Base-by-base conservation (phyloP, 2,113 vertebrate species). In the Cricetomys ansorgei region DNA sequence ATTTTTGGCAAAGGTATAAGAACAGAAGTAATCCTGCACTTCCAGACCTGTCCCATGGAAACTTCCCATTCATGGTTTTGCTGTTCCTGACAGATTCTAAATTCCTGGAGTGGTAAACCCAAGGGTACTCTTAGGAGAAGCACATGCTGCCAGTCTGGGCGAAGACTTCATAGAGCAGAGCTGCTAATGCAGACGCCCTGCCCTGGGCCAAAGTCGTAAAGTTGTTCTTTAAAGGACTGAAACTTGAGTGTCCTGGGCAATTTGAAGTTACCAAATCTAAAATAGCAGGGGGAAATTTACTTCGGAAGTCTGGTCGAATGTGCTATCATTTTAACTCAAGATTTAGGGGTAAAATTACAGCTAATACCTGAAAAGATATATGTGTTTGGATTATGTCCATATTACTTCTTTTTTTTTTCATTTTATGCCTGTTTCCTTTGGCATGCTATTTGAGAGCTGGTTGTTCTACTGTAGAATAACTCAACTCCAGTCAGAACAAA, bases 21-120 rank as follows among this genome's bases (percentile, higher is more conserved):
- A 95, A 9, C 76, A 94, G 62, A 95, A 91, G 43, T 91, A 79
- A 88, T 45, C 37, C 40, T 37, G 15, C 7, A 67, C 45, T 83
- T 65, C 21, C 76, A 65, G 64, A 70, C 27, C 55, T 86, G 9
- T 3, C 62, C 75, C 55, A 43, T 65, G 27, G 34, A 84, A 64
- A n/a, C 37, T 27, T 50, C 34, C 6, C 45, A 3, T 15, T 53
- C 34, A 29, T 57, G 16, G 57, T 70, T 75, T 57, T 48, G 27
- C 50, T 85, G 13, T 70, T 50, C 59, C 31, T 72, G 17, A 73
- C 37, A 8, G 31, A 53, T 65, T 65, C 73, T 65, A 50, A 81
- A 65, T 19, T 25, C 64, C n/a, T 34, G 34, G 7, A 10, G 19
- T 16, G 19, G 76, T 64, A 55, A 45, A 59, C 45, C 57, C 62